Base-by-base conservation (phyloP, 2,113 vertebrate species). In the Hemiscyllium ocellatum region DNA sequence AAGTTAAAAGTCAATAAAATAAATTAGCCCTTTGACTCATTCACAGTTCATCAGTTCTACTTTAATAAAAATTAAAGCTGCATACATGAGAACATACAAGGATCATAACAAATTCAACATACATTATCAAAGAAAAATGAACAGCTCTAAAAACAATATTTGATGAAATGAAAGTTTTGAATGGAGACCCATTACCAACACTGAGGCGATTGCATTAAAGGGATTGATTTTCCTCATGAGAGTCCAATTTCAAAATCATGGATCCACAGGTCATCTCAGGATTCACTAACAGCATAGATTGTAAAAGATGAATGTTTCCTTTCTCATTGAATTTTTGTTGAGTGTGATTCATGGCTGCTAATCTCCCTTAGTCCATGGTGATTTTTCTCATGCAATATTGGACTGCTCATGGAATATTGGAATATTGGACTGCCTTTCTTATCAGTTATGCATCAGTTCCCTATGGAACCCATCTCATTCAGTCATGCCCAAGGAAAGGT, bases 1-100 rank as follows among this genome's bases (percentile, higher is more conserved):
- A 90, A 61, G 26, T 90, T 90, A 29, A 90, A 90, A 90, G 52
- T 61, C 85, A 52, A 33, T 52, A 56, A 89, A 89, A 89, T 89
- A 50, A 90, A 61, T 29, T 2, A 17, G 15, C 50, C 17, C 87
- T 29, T 90, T 90, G 12, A n/a, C n/a, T 61, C 26, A 76, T 76
- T 76, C 72, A 2, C 26, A n/a, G 24, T 61, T 90, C 50, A 33
- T 90, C 86, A 89, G 50, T 89, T 89, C 50, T 52, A 90, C 52
- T 1, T 90, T 52, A 90, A 4, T 90, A 52, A 61, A 61, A 52
- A 90, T 90, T 90, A 26, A 56, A 89, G 86, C 52, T 56, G 20
- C 50, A 33, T 29, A 89, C 2, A 20, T 56, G 86, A 50, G 47
- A 89, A 56, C 26, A 29, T 89, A 90, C 50, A 90, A 33, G 15